These are phyloP conservation scores for Oligia strigilis DNA, from an alignment of 2,888 invertebrate genomes.

Conservation along the genomic window DNA sequence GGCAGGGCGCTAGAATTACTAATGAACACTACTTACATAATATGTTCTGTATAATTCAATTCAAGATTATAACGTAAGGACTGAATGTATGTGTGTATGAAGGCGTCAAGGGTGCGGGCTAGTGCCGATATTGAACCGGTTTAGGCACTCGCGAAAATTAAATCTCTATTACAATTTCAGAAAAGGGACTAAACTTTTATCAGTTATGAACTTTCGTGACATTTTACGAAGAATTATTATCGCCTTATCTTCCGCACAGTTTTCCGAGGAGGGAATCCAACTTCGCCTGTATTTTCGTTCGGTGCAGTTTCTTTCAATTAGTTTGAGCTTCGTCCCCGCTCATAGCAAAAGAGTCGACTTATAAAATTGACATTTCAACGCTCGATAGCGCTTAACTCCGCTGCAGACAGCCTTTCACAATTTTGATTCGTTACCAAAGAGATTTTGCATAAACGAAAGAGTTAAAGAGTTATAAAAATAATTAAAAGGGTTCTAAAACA, in stretches of 20 bases:
- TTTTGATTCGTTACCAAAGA: conserved; percentile 62
- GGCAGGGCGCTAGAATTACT: conserved; percentile 11
- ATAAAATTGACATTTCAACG: conserved; percentile 62
- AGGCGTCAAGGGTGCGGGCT: conserved; percentile 47
- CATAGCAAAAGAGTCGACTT: conserved; percentile 60
- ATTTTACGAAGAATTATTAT: conserved; percentile 89
- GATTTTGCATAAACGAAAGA: conserved; percentile 62
- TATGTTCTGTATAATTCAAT: conserved; percentile 25
- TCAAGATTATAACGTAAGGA: conserved; percentile 19
- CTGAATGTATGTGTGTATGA: conserved; percentile 19
- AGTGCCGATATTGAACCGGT: conserved; percentile 74
- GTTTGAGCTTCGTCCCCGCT: conserved; percentile 62
- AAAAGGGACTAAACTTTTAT: conserved; percentile 89
- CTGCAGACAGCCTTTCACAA: conserved; percentile 44
- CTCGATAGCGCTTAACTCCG: conserved; percentile 45
- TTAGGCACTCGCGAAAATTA: conserved; percentile 85
- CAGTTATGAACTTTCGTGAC: conserved; percentile 90
- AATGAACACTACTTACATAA: conserved; percentile 6
- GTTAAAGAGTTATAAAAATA: conserved; percentile 72
- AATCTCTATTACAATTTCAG: conserved; percentile 89
- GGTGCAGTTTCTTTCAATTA: conserved; percentile 85
- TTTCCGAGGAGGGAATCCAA: conserved; percentile 81
- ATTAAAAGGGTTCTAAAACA: conserved; percentile 74
- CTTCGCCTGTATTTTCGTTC: conserved; percentile 80
- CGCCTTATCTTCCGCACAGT: conserved; percentile 85